Evolutionary conservation across 2,797 vertebrate genomes (phyloP).

Genomic region (Margarornis squamiger): DNA sequence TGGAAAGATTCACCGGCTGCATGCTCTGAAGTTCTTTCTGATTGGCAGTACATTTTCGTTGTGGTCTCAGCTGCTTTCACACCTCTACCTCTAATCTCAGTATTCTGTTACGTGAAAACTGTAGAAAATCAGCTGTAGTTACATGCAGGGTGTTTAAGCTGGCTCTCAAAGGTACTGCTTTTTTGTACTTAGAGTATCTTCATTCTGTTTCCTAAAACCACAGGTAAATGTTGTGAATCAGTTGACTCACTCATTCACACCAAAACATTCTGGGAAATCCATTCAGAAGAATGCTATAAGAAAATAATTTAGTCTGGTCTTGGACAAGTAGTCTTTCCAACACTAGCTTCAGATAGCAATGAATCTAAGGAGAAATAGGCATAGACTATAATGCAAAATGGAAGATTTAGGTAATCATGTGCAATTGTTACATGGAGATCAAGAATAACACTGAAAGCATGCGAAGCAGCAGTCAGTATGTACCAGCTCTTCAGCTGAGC

Average conservation of each 20-base stretch:
- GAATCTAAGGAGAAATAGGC: neutral
- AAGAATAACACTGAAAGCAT: neutral
- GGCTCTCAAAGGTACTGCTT: neutral
- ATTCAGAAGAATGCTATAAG: neutral
- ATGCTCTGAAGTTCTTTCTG: neutral
- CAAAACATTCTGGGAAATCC: neutral
- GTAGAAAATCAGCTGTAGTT: neutral
- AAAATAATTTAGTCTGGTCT: neutral
- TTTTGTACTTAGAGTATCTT: neutral
- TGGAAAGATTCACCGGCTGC: neutral
- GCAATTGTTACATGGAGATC: neutral
- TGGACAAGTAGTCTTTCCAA: neutral
- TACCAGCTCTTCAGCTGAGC: neutral
- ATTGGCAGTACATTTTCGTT: neutral
- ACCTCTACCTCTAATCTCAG: neutral
- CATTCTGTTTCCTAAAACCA: conserved; percentile 13
- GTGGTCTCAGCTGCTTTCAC: neutral
- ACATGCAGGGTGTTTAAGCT: neutral
- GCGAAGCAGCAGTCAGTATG: neutral
- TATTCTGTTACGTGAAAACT: neutral
- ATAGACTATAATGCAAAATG: neutral
- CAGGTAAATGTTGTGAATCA: neutral
- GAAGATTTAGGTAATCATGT: neutral
- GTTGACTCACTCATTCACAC: neutral
- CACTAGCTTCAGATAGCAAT: neutral